phyloP scores from a whole-genome alignment of 2,797 vertebrate genomes.

The Diceros bicornis region DNA sequence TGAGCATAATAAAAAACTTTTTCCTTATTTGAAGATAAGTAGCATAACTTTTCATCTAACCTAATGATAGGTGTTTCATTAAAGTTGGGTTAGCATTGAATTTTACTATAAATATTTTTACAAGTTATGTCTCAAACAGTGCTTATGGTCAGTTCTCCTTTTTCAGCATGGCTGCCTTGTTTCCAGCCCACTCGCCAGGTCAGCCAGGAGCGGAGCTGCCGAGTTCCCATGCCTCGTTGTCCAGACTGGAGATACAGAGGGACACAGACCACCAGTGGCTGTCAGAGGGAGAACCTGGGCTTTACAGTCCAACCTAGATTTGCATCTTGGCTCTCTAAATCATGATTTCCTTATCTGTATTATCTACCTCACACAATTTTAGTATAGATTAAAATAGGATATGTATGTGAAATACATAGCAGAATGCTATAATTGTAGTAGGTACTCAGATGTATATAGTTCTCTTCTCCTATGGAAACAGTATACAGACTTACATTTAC shows the following conservation, averaged over 20 bases:
- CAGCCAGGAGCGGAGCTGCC: neutral
- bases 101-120: conserved; percentile 28
- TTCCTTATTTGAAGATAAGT: neutral
- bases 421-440: neutral
- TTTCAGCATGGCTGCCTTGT: neutral
- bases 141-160: neutral
- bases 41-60: neutral
- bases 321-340: neutral
- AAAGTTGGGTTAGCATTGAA: neutral
- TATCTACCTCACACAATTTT: neutral
- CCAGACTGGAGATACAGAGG: neutral
- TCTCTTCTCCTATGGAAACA: neutral
- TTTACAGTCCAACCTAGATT: neutral
- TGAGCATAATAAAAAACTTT: conserved; percentile 34
- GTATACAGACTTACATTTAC: neutral
- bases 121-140: neutral
- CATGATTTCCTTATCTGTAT: neutral
- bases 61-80: neutral
- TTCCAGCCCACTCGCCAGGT: neutral
- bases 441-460: neutral
- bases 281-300: neutral
- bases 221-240: neutral
- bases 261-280: accelerated
- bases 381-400: neutral
- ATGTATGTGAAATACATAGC: neutral